Percentiles rank a stretch among this genome's conserved stretches.
phyloP scores from a whole-genome alignment of 2,113 vertebrate genomes.

The Eubucco bourcierii region DNA sequence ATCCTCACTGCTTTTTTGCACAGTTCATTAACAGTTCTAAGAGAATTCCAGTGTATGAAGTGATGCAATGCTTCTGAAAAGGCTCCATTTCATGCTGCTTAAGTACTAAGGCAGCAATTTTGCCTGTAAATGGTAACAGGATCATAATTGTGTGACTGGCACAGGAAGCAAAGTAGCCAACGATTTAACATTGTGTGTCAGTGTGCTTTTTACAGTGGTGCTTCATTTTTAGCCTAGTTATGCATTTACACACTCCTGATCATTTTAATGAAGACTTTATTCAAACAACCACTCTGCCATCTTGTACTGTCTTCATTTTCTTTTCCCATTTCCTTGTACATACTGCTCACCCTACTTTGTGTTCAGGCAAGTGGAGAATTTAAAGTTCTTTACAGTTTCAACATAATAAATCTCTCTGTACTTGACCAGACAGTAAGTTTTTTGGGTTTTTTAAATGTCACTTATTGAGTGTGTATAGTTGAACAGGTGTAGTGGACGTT shows the following conservation, averaged over 20 bases:
- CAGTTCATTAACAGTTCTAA: background rate
- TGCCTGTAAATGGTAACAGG: background rate
- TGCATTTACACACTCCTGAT: background rate
- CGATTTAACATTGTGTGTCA: background rate
- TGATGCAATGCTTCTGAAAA: background rate
- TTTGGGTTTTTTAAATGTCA: background rate
- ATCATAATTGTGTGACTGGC: background rate
- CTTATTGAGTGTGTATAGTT: background rate
- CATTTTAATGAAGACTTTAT: background rate
- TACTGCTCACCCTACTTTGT: background rate
- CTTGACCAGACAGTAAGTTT: background rate
- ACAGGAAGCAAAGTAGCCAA: background rate
- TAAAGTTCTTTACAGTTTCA: background rate
- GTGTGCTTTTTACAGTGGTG: background rate
- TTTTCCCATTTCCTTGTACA: background rate
- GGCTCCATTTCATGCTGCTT: background rate
- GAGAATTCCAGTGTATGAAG: background rate
- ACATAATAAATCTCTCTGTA: background rate
- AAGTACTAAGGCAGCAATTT: background rate
- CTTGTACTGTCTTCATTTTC: background rate
- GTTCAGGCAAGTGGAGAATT: background rate
- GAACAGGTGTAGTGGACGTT: background rate
- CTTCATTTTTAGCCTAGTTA: background rate
- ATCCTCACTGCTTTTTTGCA: background rate
- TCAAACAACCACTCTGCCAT: background rate